phyloP scores from a whole-genome alignment of 1,140 invertebrate genomes.

The Drosophila paulistorum region DNA sequence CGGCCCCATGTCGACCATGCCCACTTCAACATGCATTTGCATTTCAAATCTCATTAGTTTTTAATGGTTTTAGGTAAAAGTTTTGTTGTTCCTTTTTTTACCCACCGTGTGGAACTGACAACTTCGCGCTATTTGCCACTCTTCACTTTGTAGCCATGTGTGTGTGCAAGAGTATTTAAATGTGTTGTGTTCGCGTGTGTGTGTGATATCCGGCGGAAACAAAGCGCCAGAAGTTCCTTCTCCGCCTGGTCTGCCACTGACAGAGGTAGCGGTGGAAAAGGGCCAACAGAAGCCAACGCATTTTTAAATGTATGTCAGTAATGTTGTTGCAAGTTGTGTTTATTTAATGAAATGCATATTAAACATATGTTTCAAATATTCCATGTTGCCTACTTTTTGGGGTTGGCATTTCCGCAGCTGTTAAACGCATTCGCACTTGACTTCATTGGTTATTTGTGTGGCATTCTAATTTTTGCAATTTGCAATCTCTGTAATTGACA shows the following conservation, averaged over 20 bases:
- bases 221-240: constrained; percentile 32
- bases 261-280: neutral
- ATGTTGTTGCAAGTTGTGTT: constrained; percentile 60
- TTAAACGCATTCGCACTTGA: neutral
- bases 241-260: constrained; percentile 1
- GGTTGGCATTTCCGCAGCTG: neutral
- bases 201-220: constrained; percentile 69
- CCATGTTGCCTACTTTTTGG: constrained; percentile 10
- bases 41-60: constrained; percentile 80
- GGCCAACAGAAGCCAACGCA: constrained; percentile 42
- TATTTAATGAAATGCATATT: constrained; percentile 74
- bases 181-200: neutral
- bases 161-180: neutral
- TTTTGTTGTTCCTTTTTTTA: constrained; percentile 38
- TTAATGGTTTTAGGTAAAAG: constrained; percentile 73
- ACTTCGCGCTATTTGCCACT: constrained; percentile 42
- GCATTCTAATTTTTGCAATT: neutral
- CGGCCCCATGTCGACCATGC: constrained; percentile 14
- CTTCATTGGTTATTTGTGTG: neutral
- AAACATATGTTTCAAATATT: constrained; percentile 60
- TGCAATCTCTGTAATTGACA: neutral
- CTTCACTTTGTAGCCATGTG: constrained; percentile 36
- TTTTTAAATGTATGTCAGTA: constrained; percentile 49
- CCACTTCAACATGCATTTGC: constrained; percentile 67
- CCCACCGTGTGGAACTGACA: constrained; percentile 50